These are phyloP conservation scores for Steromphala cineraria DNA, from an alignment of 2,888 invertebrate species.

Conservation along the genomic window DNA sequence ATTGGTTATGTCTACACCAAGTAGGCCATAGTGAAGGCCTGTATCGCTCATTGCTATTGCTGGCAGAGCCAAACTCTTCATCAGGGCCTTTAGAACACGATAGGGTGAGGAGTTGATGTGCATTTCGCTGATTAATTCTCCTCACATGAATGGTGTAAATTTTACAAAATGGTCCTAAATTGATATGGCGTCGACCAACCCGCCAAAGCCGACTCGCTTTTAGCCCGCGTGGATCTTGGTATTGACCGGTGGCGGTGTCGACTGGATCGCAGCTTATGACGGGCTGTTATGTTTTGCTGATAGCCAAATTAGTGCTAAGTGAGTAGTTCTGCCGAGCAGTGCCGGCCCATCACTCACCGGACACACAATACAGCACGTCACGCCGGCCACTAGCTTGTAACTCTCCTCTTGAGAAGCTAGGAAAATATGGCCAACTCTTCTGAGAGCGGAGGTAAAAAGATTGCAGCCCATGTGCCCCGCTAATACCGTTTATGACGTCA, in stretches of 20 bases:
- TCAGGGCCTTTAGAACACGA: background rate
- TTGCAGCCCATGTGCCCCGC: background rate
- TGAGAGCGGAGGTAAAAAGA: too few species aligned
- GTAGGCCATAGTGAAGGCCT: background rate
- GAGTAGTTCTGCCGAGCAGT: background rate
- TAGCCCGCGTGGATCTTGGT: background rate
- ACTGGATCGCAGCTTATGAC: background rate
- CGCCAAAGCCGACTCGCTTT: background rate
- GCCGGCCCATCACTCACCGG: background rate
- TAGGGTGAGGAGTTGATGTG: background rate
- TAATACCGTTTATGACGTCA: background rate
- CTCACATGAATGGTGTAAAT: constrained; percentile 14
- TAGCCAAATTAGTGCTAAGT: constrained; percentile 7
- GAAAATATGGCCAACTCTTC: background rate
- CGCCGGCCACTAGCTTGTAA: background rate
- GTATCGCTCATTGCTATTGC: background rate
- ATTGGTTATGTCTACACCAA: constrained; percentile 5
- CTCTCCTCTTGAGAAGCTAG: background rate
- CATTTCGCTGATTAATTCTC: constrained; percentile 20
- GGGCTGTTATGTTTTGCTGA: constrained; percentile 10
- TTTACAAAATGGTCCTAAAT: constrained; percentile 16
- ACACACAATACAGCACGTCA: background rate
- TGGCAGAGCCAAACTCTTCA: background rate
- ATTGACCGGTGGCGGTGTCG: background rate
- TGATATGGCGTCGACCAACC: constrained; percentile 11